These are phyloP conservation scores for Sander vitreus DNA, from an alignment of 2,113 vertebrate genomes.

Conservation along the genomic window DNA sequence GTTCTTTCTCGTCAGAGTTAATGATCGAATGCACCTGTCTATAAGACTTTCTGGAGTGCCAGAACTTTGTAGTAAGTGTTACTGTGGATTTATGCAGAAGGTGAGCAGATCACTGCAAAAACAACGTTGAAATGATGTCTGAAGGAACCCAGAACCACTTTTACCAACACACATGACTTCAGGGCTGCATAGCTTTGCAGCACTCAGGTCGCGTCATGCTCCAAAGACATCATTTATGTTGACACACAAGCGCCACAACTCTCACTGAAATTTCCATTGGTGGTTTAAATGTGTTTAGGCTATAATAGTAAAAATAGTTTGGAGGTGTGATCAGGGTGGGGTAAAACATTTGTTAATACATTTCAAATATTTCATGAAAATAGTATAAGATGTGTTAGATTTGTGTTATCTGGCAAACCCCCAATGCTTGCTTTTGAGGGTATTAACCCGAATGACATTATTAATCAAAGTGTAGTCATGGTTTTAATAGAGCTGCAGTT, in stretches of 20 bases:
- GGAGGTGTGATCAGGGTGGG: not conserved
- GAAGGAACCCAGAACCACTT: not conserved
- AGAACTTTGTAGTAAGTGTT: not conserved
- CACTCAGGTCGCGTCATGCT: constrained; percentile 14
- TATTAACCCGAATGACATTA: constrained; percentile 20
- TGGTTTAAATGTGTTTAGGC: constrained; percentile 23
- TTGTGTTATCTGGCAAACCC: constrained; percentile 5
- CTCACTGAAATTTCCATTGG: not conserved
- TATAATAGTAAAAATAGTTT: constrained; percentile 12
- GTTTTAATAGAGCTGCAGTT: constrained; percentile 29
- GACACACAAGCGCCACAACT: constrained; percentile 15
- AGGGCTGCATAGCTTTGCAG: constrained; percentile 3
- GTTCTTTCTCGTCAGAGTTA: too few relatives aligned
- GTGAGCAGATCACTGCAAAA: not conserved
- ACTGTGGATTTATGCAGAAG: not conserved
- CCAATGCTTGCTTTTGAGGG: not conserved
- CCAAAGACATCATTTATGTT: constrained; percentile 21
- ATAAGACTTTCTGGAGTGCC: not conserved
- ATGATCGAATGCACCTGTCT: not conserved
- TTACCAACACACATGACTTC: not conserved
- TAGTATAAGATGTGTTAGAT: constrained; percentile 20
- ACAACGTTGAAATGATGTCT: not conserved
- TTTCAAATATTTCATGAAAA: constrained; percentile 25
- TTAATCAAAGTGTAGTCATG: constrained; percentile 5
- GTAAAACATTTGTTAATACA: constrained; percentile 6